These are phyloP conservation scores for Takifugu bimaculatus DNA, from an alignment of 2,113 vertebrate species.

Conservation along the genomic window DNA sequence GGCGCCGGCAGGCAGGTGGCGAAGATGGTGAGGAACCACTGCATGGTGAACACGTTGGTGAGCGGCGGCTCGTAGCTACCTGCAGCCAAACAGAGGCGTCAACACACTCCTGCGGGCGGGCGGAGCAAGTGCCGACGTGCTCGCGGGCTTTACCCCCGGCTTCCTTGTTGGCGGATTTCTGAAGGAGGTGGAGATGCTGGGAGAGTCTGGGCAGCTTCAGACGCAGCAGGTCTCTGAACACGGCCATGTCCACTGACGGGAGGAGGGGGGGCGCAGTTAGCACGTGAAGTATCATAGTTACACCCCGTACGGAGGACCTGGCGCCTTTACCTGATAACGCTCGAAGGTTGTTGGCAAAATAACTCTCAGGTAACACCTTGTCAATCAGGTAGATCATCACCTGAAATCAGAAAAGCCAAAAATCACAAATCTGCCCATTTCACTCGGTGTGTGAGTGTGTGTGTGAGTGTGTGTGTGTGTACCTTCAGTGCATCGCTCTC, in stretches of 20 bases:
- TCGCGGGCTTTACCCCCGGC: constrained; percentile 56
- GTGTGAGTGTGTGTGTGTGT: not conserved
- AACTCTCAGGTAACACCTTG: constrained; percentile 97
- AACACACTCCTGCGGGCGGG: not conserved
- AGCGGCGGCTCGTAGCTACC: constrained; percentile 96
- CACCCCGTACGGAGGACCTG: not conserved
- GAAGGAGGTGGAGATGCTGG: constrained; percentile 66
- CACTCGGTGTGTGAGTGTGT: not conserved
- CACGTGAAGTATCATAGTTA: not conserved
- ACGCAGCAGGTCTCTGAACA: constrained; percentile 70
- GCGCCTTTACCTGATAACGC: constrained; percentile 80
- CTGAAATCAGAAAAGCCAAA: constrained; percentile 57
- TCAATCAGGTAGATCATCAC: constrained; percentile 99
- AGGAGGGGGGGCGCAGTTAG: not conserved
- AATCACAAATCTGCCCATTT: not conserved
- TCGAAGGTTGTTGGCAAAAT: constrained; percentile 96
- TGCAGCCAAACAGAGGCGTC: constrained; percentile 47
- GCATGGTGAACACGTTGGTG: constrained; percentile 99
- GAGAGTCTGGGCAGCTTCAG: constrained; percentile 70
- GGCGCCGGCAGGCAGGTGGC: constrained; percentile 95
- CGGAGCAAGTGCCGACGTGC: not conserved
- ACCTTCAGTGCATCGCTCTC: constrained; percentile 71
- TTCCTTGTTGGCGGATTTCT: constrained; percentile 64
- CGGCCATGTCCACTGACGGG: constrained; percentile 68
- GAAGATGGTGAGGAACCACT: constrained; percentile 99